Percentiles rank a stretch among this genome's conserved stretches.
These are phyloP conservation scores for Mormyrops attenuatus DNA, from an alignment of 2,797 vertebrate species.

Conservation along the genomic window DNA sequence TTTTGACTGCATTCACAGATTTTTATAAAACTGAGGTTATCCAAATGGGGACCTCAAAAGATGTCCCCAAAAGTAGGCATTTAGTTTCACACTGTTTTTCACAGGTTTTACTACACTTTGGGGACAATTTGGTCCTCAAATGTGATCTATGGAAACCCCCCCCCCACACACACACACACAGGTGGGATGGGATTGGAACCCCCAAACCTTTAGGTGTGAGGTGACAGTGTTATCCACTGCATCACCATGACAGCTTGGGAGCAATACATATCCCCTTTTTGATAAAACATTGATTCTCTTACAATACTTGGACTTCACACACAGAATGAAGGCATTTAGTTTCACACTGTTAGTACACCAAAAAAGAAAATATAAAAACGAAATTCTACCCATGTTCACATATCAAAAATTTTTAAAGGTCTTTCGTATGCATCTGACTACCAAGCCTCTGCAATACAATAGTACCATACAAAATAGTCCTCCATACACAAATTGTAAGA, in stretches of 20 bases:
- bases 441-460: not conserved
- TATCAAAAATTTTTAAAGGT: not conserved
- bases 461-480: not conserved
- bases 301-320: not conserved
- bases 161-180: not conserved
- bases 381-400: not conserved
- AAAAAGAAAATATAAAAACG: not conserved
- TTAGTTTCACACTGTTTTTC: too few species aligned
- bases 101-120: too few species aligned
- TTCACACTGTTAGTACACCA: not conserved
- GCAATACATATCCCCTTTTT: not conserved
- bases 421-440: not conserved
- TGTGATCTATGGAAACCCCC: too few species aligned
- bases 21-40: too few species aligned
- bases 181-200: not conserved
- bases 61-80: too few species aligned
- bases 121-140: too few species aligned
- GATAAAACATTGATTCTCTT: not conserved
- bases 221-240: not conserved
- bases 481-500: not conserved
- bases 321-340: not conserved
- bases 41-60: too few species aligned
- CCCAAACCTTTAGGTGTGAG: not conserved
- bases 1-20: too few species aligned
- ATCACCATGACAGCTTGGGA: not conserved